Percentiles rank a stretch among this genome's conserved stretches.
phyloP scores from a whole-genome alignment of 1,140 invertebrate species.

The Probaryconus sp. region DNA sequence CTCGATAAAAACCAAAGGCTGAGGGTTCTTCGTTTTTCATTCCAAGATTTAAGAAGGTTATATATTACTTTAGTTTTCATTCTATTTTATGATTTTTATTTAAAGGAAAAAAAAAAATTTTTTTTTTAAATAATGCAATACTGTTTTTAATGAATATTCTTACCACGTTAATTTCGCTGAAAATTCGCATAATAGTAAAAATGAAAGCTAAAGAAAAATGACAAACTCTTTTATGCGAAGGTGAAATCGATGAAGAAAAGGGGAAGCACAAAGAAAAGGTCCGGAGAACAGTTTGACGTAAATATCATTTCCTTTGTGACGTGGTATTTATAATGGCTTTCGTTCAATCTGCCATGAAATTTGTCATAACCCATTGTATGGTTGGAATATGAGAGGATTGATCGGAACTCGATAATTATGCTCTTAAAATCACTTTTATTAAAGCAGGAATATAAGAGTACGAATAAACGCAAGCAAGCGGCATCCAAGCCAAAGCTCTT shows the following conservation, averaged over 20 bases:
- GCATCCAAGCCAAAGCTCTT: constrained; percentile 16
- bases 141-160: no score
- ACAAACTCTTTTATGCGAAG: constrained; percentile 13
- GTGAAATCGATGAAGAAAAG: constrained; percentile 26
- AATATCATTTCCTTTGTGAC: constrained; percentile 40
- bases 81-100: no score
- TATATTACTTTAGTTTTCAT: no score
- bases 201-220: constrained; percentile 28
- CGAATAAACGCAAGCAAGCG: constrained; percentile 16
- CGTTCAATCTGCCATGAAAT: constrained; percentile 12
- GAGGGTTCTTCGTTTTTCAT: constrained; percentile 2
- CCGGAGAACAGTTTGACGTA: constrained; percentile 29
- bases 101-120: no score
- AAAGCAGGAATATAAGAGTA: neutral
- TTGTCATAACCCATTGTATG: constrained; percentile 46
- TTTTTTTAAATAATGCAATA: no score
- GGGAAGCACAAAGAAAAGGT: constrained; percentile 3
- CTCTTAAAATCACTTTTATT: neutral
- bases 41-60: constrained; percentile 22
- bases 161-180: constrained; percentile 4
- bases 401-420: constrained; percentile 20
- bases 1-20: constrained; percentile 8
- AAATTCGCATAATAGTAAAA: constrained; percentile 34
- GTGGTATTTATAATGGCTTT: constrained; percentile 25
- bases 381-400: constrained; percentile 6